phyloP scores from a whole-genome alignment of 2,113 vertebrate genomes.

The Odocoileus hemionus region DNA sequence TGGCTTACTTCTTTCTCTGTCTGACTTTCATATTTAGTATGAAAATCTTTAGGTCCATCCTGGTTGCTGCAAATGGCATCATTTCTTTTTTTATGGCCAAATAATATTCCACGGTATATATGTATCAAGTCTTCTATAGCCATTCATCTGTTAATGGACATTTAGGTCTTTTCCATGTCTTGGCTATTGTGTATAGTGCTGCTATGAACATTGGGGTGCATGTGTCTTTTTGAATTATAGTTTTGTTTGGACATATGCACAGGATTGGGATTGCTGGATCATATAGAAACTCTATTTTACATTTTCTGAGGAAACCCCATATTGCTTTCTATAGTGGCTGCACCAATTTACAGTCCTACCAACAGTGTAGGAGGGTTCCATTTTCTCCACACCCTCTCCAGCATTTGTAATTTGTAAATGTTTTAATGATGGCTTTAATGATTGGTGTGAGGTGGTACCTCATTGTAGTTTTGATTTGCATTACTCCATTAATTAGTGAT shows the following conservation, averaged over 20 bases:
- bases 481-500: neutral
- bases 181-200: neutral
- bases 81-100: neutral
- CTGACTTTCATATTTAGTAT: neutral
- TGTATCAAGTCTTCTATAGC: neutral
- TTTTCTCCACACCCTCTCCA: neutral
- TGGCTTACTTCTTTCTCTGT: neutral
- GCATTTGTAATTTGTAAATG: neutral
- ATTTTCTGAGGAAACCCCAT: neutral
- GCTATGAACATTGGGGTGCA: neutral
- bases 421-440: neutral
- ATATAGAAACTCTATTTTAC: neutral
- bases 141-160: neutral
- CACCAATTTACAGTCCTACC: neutral
- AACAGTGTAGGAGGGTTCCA: neutral
- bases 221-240: neutral
- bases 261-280: neutral
- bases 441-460: neutral
- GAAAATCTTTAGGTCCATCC: neutral
- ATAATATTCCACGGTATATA: neutral
- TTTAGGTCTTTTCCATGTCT: neutral
- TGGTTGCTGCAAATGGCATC: neutral
- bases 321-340: neutral
- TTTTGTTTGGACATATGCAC: neutral
- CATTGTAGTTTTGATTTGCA: neutral